These are phyloP conservation scores for Eilema caniola DNA, from an alignment of 2,888 invertebrate species.

Conservation along the genomic window DNA sequence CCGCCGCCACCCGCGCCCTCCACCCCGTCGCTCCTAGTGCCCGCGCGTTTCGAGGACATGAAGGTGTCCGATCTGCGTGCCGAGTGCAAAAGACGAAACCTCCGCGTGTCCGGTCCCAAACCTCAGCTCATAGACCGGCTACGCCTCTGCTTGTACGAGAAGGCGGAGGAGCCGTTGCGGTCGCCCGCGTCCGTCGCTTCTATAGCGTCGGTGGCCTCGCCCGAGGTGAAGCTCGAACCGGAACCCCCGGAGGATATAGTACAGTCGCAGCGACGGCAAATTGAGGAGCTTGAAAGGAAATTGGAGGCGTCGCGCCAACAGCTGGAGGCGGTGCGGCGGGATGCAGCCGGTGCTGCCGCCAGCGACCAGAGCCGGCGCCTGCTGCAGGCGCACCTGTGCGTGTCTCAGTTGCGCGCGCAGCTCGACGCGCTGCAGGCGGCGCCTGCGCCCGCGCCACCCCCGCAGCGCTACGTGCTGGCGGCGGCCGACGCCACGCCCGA, in stretches of 20 bases:
- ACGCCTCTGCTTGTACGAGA: constrained; percentile 89
- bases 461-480: constrained; percentile 76
- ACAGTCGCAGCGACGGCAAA: constrained; percentile 93
- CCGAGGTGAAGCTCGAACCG: constrained; percentile 68
- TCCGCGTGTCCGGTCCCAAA: constrained; percentile 98
- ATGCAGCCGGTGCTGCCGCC: constrained; percentile 84
- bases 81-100: constrained; percentile 96
- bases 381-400: constrained; percentile 89
- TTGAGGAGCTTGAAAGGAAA: constrained; percentile 95
- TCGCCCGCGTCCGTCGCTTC: constrained; percentile 77
- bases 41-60: constrained; percentile 96
- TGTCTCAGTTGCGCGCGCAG: constrained; percentile 87
- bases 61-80: constrained; percentile 97
- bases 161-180: constrained; percentile 81
- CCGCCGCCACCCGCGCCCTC: constrained; percentile 81
- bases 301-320: constrained; percentile 92
- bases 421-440: constrained; percentile 88
- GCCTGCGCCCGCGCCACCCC: constrained; percentile 63
- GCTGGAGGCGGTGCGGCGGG: constrained; percentile 89
- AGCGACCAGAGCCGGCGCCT: constrained; percentile 79
- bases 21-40: constrained; percentile 67
- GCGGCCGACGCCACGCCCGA: constrained; percentile 70
- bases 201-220: constrained; percentile 68
- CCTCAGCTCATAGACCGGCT: constrained; percentile 97
- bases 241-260: constrained; percentile 90